phyloP scores from a whole-genome alignment of 2,888 invertebrate species.

The Corbicula japonica region DNA sequence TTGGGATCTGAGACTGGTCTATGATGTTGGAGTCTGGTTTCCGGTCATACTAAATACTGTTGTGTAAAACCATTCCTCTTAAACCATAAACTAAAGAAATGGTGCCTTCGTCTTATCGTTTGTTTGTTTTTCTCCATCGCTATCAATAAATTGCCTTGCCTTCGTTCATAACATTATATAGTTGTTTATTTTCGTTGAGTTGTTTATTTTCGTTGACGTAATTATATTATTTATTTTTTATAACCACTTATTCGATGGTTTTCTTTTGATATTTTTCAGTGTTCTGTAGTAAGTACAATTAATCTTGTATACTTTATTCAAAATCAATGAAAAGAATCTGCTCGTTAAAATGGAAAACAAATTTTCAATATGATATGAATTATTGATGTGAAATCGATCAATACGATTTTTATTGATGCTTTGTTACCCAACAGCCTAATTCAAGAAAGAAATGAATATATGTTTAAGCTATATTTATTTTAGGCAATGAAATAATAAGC shows the following conservation, averaged over 20 bases:
- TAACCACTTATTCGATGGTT: not conserved
- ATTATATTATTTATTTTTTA: not conserved
- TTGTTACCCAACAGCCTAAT: not conserved
- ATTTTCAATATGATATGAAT: not conserved
- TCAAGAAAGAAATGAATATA: not conserved
- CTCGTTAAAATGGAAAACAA: not conserved
- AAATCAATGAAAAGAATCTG: too few species aligned
- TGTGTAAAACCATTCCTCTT: too few species aligned
- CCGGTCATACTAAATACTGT: too few species aligned
- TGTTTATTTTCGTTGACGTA: not conserved
- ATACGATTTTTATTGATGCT: not conserved
- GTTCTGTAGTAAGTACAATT: constrained; percentile 51
- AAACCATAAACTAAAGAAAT: too few species aligned
- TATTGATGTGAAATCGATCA: constrained; percentile 20
- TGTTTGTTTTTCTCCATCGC: too few species aligned
- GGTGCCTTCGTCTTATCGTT: too few species aligned
- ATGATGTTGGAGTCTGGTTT: too few species aligned
- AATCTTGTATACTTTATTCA: not conserved
- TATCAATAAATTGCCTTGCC: too few species aligned
- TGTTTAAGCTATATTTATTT: not conserved
- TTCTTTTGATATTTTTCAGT: constrained; percentile 44
- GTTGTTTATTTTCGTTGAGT: too few species aligned
- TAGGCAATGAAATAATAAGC: not conserved
- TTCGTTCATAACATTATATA: too few species aligned
- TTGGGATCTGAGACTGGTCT: too few species aligned